A percentile compares a stretch with the other conserved stretches of the same genome.
phyloP scores from a whole-genome alignment of 1,140 invertebrate species.

The Schlechtendalia chinensis region DNA sequence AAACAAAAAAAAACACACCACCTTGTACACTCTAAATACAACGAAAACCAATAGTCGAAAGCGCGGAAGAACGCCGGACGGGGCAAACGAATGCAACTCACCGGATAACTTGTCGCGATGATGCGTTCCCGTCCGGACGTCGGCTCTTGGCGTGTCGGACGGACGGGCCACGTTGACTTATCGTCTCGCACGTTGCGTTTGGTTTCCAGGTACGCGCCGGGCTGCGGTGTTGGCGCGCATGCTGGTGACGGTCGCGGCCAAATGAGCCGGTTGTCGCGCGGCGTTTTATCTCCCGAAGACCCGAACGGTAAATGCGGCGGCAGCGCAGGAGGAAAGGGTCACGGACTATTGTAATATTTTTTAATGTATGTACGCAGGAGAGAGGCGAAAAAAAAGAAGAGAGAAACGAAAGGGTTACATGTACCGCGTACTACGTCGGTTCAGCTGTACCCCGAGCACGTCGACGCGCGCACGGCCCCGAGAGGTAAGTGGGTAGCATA shows the following conservation, averaged over 20 bases:
- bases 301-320: slow-evolving; percentile 28
- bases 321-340: slow-evolving; percentile 24
- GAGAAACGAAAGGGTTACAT: slow-evolving; percentile 37
- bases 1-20: too few species aligned
- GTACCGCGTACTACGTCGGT: slow-evolving; percentile 19
- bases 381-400: slow-evolving; percentile 18
- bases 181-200: too few species aligned
- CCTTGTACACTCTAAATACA: not conserved
- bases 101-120: too few species aligned
- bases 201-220: not conserved
- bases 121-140: too few species aligned
- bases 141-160: too few species aligned
- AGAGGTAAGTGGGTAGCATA: slow-evolving; percentile 32
- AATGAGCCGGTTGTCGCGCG: not conserved
- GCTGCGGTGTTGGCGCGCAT: not conserved
- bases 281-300: slow-evolving; percentile 37
- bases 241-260: slow-evolving; percentile 23
- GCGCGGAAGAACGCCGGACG: too few species aligned
- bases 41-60: too few species aligned
- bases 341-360: slow-evolving; percentile 41
- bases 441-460: slow-evolving; percentile 43
- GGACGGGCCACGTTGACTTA: too few species aligned
- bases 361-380: slow-evolving; percentile 40
- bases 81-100: too few species aligned
- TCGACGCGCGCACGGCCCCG: not conserved